Conservation (phyloP, 2,113 vertebrate species). For the Rhinopomastus cyanomelas region DNA sequence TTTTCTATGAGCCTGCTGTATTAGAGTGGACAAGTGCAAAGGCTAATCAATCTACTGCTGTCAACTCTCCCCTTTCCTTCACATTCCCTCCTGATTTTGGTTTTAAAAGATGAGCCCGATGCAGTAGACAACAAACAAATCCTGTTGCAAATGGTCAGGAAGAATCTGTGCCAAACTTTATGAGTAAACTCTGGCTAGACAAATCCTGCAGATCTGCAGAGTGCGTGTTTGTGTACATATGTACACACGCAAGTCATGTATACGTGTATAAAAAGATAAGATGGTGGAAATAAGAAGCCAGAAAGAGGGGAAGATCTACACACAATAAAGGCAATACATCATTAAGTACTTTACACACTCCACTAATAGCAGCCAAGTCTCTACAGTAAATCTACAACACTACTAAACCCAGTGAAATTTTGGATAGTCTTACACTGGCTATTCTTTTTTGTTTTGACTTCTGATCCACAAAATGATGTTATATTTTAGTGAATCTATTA, state of each 20-base stretch:
- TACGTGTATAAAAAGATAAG: not conserved
- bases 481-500: not conserved
- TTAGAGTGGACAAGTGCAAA: not conserved
- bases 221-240: not conserved
- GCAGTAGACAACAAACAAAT: not conserved
- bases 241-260: no score
- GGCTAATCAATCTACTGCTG: not conserved
- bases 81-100: not conserved
- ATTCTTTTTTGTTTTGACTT: not conserved
- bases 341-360: not conserved
- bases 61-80: not conserved
- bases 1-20: not conserved
- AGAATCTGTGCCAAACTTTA: not conserved
- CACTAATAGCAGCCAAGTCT: not conserved
- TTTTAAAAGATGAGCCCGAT: not conserved
- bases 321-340: not conserved
- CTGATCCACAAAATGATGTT: not conserved
- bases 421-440: not conserved
- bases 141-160: not conserved
- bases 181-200: accelerated
- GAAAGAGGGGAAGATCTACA: not conserved
- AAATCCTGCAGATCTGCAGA: not conserved
- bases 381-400: not conserved
- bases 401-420: not conserved
- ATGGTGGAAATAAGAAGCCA: not conserved